Conservation (phyloP, 2,888 invertebrate species). For the Hyalella azteca region DNA sequence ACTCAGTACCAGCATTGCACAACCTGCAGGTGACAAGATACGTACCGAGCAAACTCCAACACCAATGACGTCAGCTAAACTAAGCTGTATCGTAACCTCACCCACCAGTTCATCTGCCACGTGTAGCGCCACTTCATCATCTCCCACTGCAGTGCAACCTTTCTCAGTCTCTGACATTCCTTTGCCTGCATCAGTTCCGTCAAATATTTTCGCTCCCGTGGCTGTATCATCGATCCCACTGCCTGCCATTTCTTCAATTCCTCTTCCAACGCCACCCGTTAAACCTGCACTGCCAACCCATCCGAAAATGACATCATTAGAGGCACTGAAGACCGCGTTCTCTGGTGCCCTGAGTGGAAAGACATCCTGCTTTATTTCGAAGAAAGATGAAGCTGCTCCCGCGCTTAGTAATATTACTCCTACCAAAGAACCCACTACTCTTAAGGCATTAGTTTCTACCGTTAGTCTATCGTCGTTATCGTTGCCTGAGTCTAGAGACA, state of each 20-base stretch:
- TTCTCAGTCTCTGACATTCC: constrained; percentile 15
- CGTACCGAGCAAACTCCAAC: too few relatives aligned
- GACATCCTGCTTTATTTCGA: not conserved
- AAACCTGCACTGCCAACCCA: not conserved
- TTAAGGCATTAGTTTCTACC: not conserved
- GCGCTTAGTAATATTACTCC: not conserved
- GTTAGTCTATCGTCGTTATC: constrained; percentile 20
- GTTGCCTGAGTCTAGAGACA: constrained; percentile 19
- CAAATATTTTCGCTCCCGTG: not conserved
- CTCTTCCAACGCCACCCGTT: not conserved
- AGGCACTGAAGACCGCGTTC: constrained; percentile 3
- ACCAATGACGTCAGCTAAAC: not conserved
- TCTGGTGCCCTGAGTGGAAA: constrained; percentile 4
- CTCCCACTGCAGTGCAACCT: not conserved
- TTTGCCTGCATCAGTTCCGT: not conserved
- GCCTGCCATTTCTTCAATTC: not conserved
- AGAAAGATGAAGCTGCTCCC: not conserved
- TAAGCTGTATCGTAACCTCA: not conserved
- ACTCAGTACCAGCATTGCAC: too few relatives aligned
- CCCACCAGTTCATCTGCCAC: not conserved
- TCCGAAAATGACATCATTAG: not conserved
- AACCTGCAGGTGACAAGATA: too few relatives aligned
- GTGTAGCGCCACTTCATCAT: not conserved
- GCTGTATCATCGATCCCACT: not conserved
- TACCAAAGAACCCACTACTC: not conserved